A percentile compares a stretch with the other conserved stretches of the same genome.
Conservation (phyloP, 2,797 vertebrate species). For the Lacerta viridis region DNA sequence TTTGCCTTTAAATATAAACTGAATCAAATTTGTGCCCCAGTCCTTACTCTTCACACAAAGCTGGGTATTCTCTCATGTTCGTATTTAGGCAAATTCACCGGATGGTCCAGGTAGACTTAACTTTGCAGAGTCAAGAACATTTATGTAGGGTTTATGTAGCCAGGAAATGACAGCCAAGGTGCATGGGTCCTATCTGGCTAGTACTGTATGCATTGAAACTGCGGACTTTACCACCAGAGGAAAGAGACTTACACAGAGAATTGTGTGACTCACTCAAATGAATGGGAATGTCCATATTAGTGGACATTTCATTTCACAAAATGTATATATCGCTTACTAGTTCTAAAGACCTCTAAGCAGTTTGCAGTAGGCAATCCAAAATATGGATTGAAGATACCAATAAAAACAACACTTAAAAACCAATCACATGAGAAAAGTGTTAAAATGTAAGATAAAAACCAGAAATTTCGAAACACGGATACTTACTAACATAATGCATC, state of each 20-base stretch:
- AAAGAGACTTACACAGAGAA: neutral
- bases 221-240: neutral
- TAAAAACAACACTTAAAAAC: neutral
- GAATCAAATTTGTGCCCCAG: too few species aligned
- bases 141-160: neutral
- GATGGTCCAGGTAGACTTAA: neutral
- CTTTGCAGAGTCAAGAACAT: neutral
- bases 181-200: neutral
- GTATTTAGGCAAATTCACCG: constrained; percentile 44
- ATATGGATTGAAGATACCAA: neutral
- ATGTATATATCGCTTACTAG: too few species aligned
- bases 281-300: neutral
- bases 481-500: too few species aligned
- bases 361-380: neutral
- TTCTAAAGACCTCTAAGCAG: neutral
- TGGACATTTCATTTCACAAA: neutral
- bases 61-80: constrained; percentile 34
- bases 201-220: neutral
- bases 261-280: neutral
- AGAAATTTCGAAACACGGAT: too few species aligned
- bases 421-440: neutral
- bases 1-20: too few species aligned
- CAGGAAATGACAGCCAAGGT: neutral
- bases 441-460: neutral
- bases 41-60: constrained; percentile 42